These are phyloP conservation scores for Frankliniella fusca DNA, from an alignment of 2,888 invertebrate species.

Conservation along the genomic window DNA sequence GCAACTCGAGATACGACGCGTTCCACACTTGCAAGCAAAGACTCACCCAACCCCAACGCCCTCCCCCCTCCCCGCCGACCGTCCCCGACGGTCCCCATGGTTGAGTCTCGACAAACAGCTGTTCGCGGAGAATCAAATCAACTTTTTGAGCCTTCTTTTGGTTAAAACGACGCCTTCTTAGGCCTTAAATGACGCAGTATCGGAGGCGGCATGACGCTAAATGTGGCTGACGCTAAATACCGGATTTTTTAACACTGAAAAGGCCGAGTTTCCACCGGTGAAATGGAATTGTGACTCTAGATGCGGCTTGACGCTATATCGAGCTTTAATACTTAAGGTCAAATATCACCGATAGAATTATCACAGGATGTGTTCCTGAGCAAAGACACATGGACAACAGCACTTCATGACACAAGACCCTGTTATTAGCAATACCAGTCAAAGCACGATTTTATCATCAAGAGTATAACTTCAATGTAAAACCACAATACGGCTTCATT, in stretches of 20 bases:
- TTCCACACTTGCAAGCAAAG: not conserved
- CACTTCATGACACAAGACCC: not conserved
- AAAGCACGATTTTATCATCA: not conserved
- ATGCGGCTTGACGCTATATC: not conserved
- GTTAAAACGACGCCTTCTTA: not conserved
- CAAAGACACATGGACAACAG: not conserved
- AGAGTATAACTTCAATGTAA: not conserved
- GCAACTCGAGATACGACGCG: not conserved
- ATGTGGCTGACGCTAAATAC: not conserved
- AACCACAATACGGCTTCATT: not conserved
- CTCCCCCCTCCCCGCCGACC: not conserved
- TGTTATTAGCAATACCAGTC: not conserved
- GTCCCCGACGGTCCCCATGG: not conserved
- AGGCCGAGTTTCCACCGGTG: not conserved
- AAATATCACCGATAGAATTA: not conserved
- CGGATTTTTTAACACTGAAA: constrained; percentile 5
- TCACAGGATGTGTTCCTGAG: not conserved
- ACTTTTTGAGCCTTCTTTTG: not conserved
- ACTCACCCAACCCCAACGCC: too few species aligned
- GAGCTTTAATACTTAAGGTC: not conserved
- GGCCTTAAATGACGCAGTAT: too few species aligned
- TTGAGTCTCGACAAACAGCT: not conserved
- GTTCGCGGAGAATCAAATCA: not conserved
- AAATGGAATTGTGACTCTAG: not conserved
- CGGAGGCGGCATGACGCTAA: not conserved